phyloP scores from a whole-genome alignment of 2,888 invertebrate genomes.

The Gari tellinella region DNA sequence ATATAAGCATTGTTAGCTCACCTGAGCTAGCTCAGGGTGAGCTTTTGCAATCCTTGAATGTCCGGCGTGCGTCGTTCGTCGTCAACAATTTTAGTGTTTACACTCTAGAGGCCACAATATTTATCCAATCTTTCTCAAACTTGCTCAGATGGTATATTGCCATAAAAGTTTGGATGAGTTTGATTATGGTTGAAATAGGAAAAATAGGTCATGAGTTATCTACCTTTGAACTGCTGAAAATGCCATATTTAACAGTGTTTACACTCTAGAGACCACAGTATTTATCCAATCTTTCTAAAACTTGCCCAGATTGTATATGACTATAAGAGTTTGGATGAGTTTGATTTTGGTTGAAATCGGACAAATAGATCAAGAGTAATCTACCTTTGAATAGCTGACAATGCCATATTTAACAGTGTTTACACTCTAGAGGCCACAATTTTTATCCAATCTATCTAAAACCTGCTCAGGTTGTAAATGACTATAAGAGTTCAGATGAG shows the following conservation, averaged over 20 bases:
- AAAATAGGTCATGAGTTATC: neutral
- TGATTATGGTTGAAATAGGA: neutral
- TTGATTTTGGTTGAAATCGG: too few species aligned
- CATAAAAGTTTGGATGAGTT: neutral
- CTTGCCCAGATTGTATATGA: neutral
- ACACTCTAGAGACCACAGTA: neutral
- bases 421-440: neutral
- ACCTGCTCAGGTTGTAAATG: neutral
- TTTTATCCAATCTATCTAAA: neutral
- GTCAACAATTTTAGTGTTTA: neutral
- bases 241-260: too few species aligned
- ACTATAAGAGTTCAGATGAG: neutral
- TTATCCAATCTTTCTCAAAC: slow-evolving; percentile 1
- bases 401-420: too few species aligned
- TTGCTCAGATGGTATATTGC: neutral
- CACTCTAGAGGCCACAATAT: neutral
- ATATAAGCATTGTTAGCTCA: neutral
- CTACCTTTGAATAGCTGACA: too few species aligned
- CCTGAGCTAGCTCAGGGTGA: neutral
- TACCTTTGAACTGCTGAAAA: neutral
- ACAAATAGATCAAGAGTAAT: too few species aligned
- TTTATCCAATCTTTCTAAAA: neutral
- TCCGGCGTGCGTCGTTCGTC: neutral
- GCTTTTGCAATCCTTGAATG: too few species aligned
- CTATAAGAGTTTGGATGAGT: neutral